Evolutionary conservation across 2,888 invertebrate species (phyloP).

Genomic region (Philereme transversata): DNA sequence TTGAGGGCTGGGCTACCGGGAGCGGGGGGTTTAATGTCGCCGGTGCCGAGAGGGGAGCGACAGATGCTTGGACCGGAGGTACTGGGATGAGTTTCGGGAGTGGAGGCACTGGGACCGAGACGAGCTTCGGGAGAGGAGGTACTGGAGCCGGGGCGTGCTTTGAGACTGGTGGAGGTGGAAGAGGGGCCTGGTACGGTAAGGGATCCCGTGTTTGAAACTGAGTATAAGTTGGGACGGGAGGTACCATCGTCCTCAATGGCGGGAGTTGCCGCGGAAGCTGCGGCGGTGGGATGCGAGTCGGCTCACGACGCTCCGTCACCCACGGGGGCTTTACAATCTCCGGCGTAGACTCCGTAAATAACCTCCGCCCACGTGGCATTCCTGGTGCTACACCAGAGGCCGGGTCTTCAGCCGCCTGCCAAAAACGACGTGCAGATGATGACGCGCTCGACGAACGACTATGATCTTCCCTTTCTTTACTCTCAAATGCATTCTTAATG

Average conservation of each 20-base stretch:
- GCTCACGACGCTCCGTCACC: conserved; percentile 66
- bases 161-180: conserved; percentile 22
- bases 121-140: conserved; percentile 18
- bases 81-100: conserved; percentile 15
- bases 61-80: conserved; percentile 13
- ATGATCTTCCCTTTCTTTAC: conserved; percentile 65
- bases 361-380: conserved; percentile 50
- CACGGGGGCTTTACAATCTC: conserved; percentile 74
- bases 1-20: conserved; percentile 56
- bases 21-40: conserved; percentile 40
- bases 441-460: conserved; percentile 74
- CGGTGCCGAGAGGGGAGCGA: conserved; percentile 29
- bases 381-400: conserved; percentile 47
- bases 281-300: conserved; percentile 39
- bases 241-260: conserved; percentile 22
- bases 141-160: conserved; percentile 19
- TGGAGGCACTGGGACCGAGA: conserved; percentile 25
- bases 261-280: conserved; percentile 42
- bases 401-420: conserved; percentile 85
- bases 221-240: conserved; percentile 22
- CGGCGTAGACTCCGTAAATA: conserved; percentile 56
- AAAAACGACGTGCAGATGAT: conserved; percentile 84
- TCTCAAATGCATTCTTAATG: conserved; percentile 92
- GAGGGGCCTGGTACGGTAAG: conserved; percentile 21
- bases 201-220: conserved; percentile 17